Evolutionary conservation across 2,113 vertebrate species (phyloP).

Genomic region (Panthera uncia): DNA sequence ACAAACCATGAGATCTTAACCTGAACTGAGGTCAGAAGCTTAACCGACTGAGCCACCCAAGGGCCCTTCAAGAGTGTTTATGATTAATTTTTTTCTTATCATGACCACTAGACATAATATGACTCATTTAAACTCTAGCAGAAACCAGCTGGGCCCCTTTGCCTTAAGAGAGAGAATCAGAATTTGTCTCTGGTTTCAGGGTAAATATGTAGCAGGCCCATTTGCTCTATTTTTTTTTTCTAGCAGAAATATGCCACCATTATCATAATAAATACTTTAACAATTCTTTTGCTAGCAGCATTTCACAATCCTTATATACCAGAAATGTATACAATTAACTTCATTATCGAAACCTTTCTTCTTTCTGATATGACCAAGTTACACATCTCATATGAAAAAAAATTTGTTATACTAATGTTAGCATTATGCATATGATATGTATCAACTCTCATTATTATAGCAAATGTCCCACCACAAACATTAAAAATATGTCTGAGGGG

Average conservation of each 20-base stretch:
- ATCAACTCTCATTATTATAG: accelerated
- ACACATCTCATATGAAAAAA: slow-evolving; percentile 60
- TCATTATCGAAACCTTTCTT: not conserved
- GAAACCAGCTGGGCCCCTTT: accelerated
- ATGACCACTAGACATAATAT: accelerated
- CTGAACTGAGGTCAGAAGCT: no score
- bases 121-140: accelerated
- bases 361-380: not conserved
- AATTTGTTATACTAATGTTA: not conserved
- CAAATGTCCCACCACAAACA: not conserved
- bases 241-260: not conserved
- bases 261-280: not conserved
- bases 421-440: not conserved
- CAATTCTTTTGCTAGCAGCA: not conserved
- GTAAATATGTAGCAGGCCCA: not conserved
- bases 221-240: not conserved
- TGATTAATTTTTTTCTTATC: accelerated
- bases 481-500: slow-evolving; percentile 54
- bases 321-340: accelerated
- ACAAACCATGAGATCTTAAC: no score
- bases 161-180: accelerated
- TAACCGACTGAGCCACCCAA: no score
- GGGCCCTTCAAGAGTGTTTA: accelerated
- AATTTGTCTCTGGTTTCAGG: not conserved
- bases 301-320: accelerated